Conservation (phyloP, 2,888 invertebrate species). For the Spialia ferax region DNA sequence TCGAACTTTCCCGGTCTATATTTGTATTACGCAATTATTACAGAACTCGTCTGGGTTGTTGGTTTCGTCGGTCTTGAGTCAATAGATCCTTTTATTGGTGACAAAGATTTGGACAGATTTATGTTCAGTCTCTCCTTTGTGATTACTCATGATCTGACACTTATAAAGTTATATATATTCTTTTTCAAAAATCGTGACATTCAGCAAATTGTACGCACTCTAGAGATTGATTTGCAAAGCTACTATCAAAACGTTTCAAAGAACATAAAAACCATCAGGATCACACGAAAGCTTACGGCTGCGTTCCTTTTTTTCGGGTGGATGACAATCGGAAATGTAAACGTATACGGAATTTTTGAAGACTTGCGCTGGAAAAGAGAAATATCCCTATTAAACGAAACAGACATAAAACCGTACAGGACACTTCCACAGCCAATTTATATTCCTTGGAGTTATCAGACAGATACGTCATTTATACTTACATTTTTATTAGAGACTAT, state of each 20-base stretch:
- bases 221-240: conserved; percentile 68
- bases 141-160: conserved; percentile 77
- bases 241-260: conserved; percentile 71
- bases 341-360: conserved; percentile 71
- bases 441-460: conserved; percentile 79
- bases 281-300: conserved; percentile 66
- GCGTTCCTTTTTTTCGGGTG: conserved; percentile 77
- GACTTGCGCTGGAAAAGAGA: conserved; percentile 72
- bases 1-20: conserved; percentile 74
- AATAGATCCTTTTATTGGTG: conserved; percentile 78
- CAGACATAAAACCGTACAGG: conserved; percentile 59
- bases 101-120: conserved; percentile 77
- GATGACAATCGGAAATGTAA: conserved; percentile 75
- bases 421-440: conserved; percentile 77
- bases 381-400: conserved; percentile 61
- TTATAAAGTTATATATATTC: conserved; percentile 76
- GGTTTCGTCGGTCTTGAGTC: conserved; percentile 80
- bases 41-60: conserved; percentile 74
- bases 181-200: conserved; percentile 74
- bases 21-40: conserved; percentile 71
- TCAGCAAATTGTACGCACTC: conserved; percentile 70
- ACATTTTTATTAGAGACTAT: conserved; percentile 74
- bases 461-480: conserved; percentile 64
- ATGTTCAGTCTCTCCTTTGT: conserved; percentile 83
- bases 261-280: conserved; percentile 64